Percentiles rank a stretch among this genome's conserved stretches.
Evolutionary conservation across 2,797 vertebrate species (phyloP).

Genomic region (Limnodromus scolopaceus): DNA sequence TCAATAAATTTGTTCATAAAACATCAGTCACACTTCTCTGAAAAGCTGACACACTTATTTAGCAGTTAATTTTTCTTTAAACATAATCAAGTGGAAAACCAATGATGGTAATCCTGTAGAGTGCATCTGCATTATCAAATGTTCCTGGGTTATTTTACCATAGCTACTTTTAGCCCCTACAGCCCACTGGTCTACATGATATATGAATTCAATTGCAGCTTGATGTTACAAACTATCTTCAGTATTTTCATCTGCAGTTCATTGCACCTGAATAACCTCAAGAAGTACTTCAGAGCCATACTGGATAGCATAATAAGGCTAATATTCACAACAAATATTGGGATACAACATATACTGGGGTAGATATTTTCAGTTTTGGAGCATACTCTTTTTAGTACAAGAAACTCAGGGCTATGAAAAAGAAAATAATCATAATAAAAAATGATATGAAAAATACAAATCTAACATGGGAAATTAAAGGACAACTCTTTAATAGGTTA

Average conservation of each 20-base stretch:
- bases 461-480: not conserved
- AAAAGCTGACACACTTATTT: constrained; percentile 18
- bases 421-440: not conserved
- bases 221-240: constrained; percentile 64
- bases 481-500: not conserved
- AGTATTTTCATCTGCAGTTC: constrained; percentile 73
- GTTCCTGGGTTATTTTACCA: not conserved
- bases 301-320: constrained; percentile 16
- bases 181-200: constrained; percentile 25
- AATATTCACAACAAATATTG: not conserved
- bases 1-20: constrained; percentile 3
- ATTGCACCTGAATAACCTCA: constrained; percentile 79
- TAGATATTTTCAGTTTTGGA: constrained; percentile 4
- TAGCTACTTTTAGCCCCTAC: not conserved
- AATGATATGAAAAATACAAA: not conserved
- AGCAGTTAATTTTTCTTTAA: constrained; percentile 43
- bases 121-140: not conserved
- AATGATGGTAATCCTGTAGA: not conserved
- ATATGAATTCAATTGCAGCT: constrained; percentile 73
- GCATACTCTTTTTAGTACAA: not conserved
- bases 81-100: constrained; percentile 12
- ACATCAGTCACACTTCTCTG: not conserved
- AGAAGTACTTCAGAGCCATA: constrained; percentile 41
- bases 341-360: not conserved
- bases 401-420: constrained; percentile 4